A percentile compares a stretch with the other conserved stretches of the same genome.
Conservation (phyloP, 2,797 vertebrate species). For the Chaetodon trifasciatus region DNA sequence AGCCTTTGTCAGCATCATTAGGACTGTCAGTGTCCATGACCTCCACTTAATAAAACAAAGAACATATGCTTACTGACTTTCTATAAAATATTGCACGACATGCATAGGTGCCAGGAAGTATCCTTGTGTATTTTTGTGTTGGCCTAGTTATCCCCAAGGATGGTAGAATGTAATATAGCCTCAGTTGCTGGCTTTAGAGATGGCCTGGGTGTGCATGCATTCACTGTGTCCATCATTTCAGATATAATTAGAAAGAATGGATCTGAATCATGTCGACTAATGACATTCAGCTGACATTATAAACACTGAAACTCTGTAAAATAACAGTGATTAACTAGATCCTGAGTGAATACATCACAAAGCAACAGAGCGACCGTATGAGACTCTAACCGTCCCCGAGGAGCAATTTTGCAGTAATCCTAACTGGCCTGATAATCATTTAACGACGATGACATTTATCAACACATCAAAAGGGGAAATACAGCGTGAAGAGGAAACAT, state of each 20-base stretch:
- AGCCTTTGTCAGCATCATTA: slow-evolving; percentile 49
- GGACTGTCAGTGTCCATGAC: slow-evolving; percentile 16
- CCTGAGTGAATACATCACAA: slow-evolving; percentile 45
- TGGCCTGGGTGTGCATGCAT: not conserved
- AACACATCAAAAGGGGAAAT: slow-evolving; percentile 71
- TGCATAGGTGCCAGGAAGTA: not conserved
- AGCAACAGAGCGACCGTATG: slow-evolving; percentile 19
- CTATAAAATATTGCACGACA: not conserved
- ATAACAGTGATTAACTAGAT: slow-evolving; percentile 55
- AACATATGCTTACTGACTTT: slow-evolving; percentile 15
- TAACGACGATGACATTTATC: slow-evolving; percentile 76
- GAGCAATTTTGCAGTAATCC: slow-evolving; percentile 52
- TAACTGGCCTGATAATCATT: slow-evolving; percentile 67
- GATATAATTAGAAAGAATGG: slow-evolving; percentile 17
- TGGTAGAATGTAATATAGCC: not conserved
- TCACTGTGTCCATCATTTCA: slow-evolving; percentile 24
- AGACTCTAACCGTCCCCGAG: slow-evolving; percentile 53
- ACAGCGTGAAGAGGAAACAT: slow-evolving; percentile 68
- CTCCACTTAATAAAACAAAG: slow-evolving; percentile 33
- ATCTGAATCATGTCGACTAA: slow-evolving; percentile 36
- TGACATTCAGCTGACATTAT: slow-evolving; percentile 49
- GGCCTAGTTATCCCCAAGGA: not conserved
- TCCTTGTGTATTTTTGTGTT: not conserved
- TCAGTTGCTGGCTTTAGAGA: not conserved
- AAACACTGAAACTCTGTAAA: slow-evolving; percentile 36